These are phyloP conservation scores for Takifugu bimaculatus DNA, from an alignment of 2,113 vertebrate species.

Conservation along the genomic window DNA sequence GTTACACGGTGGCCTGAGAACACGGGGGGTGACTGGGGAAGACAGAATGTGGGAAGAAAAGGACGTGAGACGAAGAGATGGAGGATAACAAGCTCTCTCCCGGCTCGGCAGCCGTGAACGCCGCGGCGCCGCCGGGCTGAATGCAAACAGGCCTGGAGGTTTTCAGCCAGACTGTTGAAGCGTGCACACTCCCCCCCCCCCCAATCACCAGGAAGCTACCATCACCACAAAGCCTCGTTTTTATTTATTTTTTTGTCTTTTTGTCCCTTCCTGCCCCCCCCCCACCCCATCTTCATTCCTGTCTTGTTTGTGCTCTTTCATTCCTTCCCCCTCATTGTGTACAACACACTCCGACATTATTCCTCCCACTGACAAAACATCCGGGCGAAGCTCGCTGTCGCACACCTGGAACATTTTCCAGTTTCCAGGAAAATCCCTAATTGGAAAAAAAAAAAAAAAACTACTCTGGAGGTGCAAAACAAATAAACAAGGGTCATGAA, in stretches of 20 bases:
- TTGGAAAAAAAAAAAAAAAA: constrained; percentile 28
- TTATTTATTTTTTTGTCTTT: constrained; percentile 14
- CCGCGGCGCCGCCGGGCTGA: constrained; percentile 55
- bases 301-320: constrained; percentile 33
- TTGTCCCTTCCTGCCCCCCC: constrained; percentile 43
- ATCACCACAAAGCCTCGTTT: constrained; percentile 62
- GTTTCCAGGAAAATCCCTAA: constrained; percentile 33
- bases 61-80: constrained; percentile 2
- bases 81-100: constrained; percentile 66
- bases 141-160: constrained; percentile 66
- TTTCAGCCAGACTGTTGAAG: constrained; percentile 69
- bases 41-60: constrained; percentile 55
- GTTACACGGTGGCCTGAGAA: constrained; percentile 48
- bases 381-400: constrained; percentile 41
- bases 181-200: constrained; percentile 59
- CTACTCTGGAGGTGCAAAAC: constrained; percentile 19
- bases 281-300: constrained; percentile 46
- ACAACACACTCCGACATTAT: constrained; percentile 57
- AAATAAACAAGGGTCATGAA: neutral
- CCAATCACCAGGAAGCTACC: constrained; percentile 51
- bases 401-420: constrained; percentile 31
- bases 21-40: constrained; percentile 41
- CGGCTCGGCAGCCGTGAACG: constrained; percentile 63
- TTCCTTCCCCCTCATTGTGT: constrained; percentile 32
- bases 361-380: constrained; percentile 26